Base-by-base conservation (phyloP, 2,113 vertebrate genomes). In the Emydura subglobosa region DNA sequence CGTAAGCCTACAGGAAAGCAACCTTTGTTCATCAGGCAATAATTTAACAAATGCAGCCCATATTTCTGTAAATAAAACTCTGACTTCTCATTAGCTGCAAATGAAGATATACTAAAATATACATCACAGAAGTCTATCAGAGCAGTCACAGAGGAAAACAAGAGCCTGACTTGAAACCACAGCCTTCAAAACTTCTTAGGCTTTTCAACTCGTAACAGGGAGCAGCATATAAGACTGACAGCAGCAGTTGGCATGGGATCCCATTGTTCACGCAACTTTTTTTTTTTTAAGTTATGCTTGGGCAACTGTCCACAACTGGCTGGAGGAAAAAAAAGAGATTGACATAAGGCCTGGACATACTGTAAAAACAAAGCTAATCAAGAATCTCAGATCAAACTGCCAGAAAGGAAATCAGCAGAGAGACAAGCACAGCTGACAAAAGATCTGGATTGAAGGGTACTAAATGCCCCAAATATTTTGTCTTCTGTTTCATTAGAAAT, bases 61-160 rank as follows among this genome's bases (percentile, higher is more conserved):
- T 61, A 92, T 95, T 97, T 95, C 96, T 95, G 92, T 94, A 91
- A 97, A 94, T 68, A 96, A 95, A 87, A 19, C 2, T 94, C 88
- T 95, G 65, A 88, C 78, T 97, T 59, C 95, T 94, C 90, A 96
- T 98, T 95, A 97, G 87, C 91, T 87, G 86, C 92, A 76, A 89
- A 83, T 95, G 92, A 96, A 80, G 93, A 88, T 96, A 80, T 82
- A 24, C 95, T 95, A 93, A 97, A 97, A 97, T 94, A 96, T 96
- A 96, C 96, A 98, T 97, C 94, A 94, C 90, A 97, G 87, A 42
- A 94, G 76, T 25, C 96, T 95, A 87, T 95, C 94, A 97, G 89
- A 94, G 78, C 91, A 95, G 89, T n/a, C 94, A 94, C 96, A 95
- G 88, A 97, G 88, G 92, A 86, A 96, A 95, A 91, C 87, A 94